Percentiles rank a stretch among this genome's conserved stretches.
Conservation (phyloP, 2,797 vertebrate genomes). For the Psittacula derbiana region DNA sequence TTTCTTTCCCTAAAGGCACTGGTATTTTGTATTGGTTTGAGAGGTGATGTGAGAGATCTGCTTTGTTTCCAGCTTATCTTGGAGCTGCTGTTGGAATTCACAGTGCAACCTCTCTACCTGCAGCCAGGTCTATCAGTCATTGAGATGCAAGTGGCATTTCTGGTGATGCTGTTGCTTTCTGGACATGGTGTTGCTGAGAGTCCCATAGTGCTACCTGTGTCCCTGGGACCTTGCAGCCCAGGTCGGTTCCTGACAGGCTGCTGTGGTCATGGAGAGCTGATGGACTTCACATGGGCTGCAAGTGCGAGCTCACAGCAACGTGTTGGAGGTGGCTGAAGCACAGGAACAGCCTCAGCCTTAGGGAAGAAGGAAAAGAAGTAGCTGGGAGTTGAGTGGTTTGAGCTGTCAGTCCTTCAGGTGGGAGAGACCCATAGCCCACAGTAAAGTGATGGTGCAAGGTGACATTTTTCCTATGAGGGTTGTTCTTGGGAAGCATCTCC, state of each 20-base stretch:
- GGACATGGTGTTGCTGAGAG: not conserved
- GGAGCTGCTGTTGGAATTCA: not conserved
- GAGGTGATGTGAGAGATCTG: not conserved
- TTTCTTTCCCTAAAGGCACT: not conserved
- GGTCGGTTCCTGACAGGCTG: not conserved
- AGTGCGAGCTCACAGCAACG: accelerated
- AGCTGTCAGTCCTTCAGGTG: not conserved
- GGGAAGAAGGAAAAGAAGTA: not conserved
- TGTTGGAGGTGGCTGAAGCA: not conserved
- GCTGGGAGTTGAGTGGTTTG: not conserved
- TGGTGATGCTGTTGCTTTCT: not conserved
- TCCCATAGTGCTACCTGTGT: not conserved
- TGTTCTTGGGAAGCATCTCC: not conserved
- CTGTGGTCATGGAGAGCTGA: not conserved
- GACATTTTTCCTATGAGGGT: not conserved
- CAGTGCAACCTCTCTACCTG: accelerated
- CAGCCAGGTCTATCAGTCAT: not conserved
- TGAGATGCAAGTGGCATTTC: not conserved
- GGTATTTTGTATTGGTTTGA: not conserved
- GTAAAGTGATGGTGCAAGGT: not conserved
- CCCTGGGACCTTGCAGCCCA: not conserved
- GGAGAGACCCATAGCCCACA: not conserved
- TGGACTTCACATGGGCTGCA: not conserved
- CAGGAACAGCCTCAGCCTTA: not conserved
- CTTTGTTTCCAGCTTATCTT: not conserved